Evolutionary conservation across 2,113 vertebrate species (phyloP), one percentile per base, ranked within the genome.

Genomic region (Catagonus wagneri): DNA sequence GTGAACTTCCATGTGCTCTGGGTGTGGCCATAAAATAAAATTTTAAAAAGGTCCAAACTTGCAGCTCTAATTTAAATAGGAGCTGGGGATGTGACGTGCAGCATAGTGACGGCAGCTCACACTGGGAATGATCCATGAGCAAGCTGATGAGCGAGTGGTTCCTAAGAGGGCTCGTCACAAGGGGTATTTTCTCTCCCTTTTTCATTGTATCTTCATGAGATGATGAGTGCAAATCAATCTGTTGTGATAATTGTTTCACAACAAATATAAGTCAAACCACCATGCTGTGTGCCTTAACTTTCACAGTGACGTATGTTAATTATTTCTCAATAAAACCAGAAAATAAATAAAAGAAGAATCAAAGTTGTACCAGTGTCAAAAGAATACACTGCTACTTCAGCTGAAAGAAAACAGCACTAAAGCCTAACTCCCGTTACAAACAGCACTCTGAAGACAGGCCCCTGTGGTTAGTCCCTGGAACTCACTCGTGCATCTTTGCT

Each of bases 281-380:
- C 34, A 23, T 27, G 78, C 78, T 3, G 22, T 3, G 12, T 15
- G 12, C 58, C 56, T 39, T 34, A 27, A 2, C 60, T 13, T 29
- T 13, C 17, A 20, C 17, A 72, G 60, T 19, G 5, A 32, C 1
- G 1, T 1, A 8, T 10, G 60, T 19, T 13, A 10, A 10, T 25
- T 4, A 39, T 16, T 36, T 36, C 54, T 34, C 76, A 36, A 54
- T 9, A 11, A 61, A 36, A 63, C 8, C 17, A n/a, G 56, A 36
- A 17, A 81, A 20, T 58, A 83, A 36, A 34, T 68, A 68, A 69
- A 34, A 69, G 32, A 39, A 61, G 79, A 61, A 83, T 32, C 27
- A 65, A 32, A 61, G 44, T 7, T 22, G 10, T 17, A 36, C 50
- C 29, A 29, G 27, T 63, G 29, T 14, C 60, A 32, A 83, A 65